Percentiles rank a stretch among this genome's conserved stretches.
phyloP scores from a whole-genome alignment of 2,113 vertebrate species.

The Hirundichthys speculiger region DNA sequence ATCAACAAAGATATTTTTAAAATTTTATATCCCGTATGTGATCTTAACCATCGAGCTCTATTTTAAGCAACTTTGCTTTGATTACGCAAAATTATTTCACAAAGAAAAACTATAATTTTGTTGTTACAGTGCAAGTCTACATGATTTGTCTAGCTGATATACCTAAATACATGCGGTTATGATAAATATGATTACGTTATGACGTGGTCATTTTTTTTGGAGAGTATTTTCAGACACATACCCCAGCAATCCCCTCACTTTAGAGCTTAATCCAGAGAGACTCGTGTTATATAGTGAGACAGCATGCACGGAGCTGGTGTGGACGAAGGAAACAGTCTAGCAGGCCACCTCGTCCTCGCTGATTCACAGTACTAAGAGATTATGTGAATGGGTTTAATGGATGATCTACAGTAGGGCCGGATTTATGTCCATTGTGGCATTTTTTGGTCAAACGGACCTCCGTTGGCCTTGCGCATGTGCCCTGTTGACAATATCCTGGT shows the following conservation, averaged over 20 bases:
- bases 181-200: slow-evolving; percentile 5
- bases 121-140: too few relatives aligned
- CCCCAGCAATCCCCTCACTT: slow-evolving; percentile 19
- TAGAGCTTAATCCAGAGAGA: slow-evolving; percentile 23
- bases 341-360: slow-evolving; percentile 29
- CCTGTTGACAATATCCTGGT: slow-evolving; percentile 93
- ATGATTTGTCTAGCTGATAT: too few relatives aligned
- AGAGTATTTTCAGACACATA: slow-evolving; percentile 1
- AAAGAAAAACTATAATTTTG: too few relatives aligned
- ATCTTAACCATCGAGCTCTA: too few relatives aligned
- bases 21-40: too few relatives aligned
- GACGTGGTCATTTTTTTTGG: background rate
- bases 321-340: slow-evolving; percentile 49
- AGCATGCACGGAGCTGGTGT: slow-evolving; percentile 64
- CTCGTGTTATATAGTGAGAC: slow-evolving; percentile 20
- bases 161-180: background rate
- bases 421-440: slow-evolving; percentile 15
- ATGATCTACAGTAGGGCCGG: slow-evolving; percentile 49
- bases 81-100: too few relatives aligned
- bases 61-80: too few relatives aligned
- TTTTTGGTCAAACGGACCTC: slow-evolving; percentile 85
- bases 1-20: too few relatives aligned
- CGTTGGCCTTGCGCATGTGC: slow-evolving; percentile 83
- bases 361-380: slow-evolving; percentile 70
- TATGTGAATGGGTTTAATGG: slow-evolving; percentile 32